Conservation (phyloP, 2,888 invertebrate species). For the Drosophila atripex region DNA sequence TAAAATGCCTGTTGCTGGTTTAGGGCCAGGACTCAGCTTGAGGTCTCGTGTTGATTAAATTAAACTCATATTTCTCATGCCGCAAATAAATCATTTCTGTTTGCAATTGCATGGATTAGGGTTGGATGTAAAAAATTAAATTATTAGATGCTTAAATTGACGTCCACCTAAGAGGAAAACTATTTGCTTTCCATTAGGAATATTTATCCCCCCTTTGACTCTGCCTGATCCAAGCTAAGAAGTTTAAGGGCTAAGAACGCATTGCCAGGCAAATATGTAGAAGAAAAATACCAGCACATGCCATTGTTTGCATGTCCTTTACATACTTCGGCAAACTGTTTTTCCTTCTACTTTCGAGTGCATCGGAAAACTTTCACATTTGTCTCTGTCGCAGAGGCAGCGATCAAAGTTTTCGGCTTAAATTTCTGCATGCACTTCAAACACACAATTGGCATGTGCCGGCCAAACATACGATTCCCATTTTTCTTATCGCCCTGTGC, state of each 20-base stretch:
- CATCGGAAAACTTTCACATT: constrained; percentile 68
- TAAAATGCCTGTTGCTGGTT: constrained; percentile 19
- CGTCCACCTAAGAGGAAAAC: not conserved
- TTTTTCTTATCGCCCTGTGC: constrained; percentile 37
- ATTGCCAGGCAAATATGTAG: constrained; percentile 4
- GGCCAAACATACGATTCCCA: constrained; percentile 69
- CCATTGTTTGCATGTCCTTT: constrained; percentile 48
- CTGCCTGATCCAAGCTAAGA: constrained; percentile 18
- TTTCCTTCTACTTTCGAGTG: constrained; percentile 24
- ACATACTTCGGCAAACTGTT: constrained; percentile 36
- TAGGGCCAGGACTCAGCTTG: not conserved
- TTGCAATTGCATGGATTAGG: not conserved
- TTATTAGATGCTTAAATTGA: not conserved
- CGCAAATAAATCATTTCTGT: constrained; percentile 12
- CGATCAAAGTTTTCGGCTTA: constrained; percentile 74
- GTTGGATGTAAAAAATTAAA: not conserved
- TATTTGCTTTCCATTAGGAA: constrained; percentile 20
- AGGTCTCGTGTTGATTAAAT: constrained; percentile 23
- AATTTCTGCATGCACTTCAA: constrained; percentile 75
- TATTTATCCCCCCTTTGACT: constrained; percentile 23
- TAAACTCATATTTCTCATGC: constrained; percentile 12
- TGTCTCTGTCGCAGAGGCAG: constrained; percentile 68
- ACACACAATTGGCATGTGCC: constrained; percentile 77
- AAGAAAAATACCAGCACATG: constrained; percentile 30
- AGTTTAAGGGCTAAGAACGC: constrained; percentile 30